Evolutionary conservation across 2,888 invertebrate species (phyloP), one percentile per base, ranked within the genome.

Genomic region (Heliconius aoede): DNA sequence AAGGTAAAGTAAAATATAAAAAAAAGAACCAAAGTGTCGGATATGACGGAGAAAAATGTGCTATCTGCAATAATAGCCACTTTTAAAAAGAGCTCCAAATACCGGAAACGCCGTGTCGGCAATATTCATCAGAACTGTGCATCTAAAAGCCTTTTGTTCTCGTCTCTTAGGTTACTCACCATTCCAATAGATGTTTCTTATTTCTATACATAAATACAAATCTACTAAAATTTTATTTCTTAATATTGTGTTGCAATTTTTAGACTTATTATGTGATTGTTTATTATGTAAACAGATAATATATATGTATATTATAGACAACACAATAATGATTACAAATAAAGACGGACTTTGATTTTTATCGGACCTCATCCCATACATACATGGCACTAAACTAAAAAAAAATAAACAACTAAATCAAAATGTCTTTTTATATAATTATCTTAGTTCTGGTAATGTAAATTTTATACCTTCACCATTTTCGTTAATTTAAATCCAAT

Each of bases 51-150:
- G 51, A 36, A 62, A 75, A 62, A 36, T 60, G 21, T 51, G 21
- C 51, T 62, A 69, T 62, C 51, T 58, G 58, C 55, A 72, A 72
- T 75, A 75, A 71, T 72, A 65, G 28, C 64, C 68, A 61, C 75
- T 76, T 73, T 72, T 72, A 55, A 68, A 75, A 55, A 72, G 36
- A 62, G 32, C 72, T 75, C 72, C 67, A 64, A 72, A 65, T 61
- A 60, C 55, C 60, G 73, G 73, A 76, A 73, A 78, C 71, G 76
- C 67, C 73, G 65, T 74, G 73, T 78, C 76, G 65, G 65, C 76
- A 69, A 68, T 78, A 73, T 69, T 58, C 72, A 73, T 78, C 36
- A 68, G 73, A 65, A 62, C 51, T 73, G 69, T 72, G 73, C 71
- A 64, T 62, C 65, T 73, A 72, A 76, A 76, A 72, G 76, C 55